These are phyloP conservation scores for Delichon dasypus DNA, from an alignment of 2,797 vertebrate species.

Conservation along the genomic window DNA sequence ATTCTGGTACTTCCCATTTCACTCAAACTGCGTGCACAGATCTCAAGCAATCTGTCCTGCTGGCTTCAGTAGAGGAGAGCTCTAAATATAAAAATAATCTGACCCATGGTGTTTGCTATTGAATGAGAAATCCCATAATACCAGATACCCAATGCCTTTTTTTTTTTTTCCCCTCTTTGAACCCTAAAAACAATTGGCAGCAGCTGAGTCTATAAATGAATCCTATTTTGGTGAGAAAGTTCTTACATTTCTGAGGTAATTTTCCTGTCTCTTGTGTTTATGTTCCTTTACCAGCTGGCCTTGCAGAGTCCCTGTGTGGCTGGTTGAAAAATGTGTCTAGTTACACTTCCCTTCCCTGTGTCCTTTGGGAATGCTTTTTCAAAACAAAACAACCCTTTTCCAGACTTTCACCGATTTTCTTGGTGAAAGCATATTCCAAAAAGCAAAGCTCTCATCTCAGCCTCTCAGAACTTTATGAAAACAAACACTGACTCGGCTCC, in stretches of 20 bases:
- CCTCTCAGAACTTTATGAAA: background rate
- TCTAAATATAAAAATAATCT: background rate
- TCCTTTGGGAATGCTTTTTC: background rate
- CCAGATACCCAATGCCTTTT: background rate
- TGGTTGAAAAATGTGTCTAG: background rate
- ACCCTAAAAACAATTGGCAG: background rate
- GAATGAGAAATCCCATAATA: background rate
- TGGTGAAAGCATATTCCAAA: background rate
- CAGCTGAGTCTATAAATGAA: background rate
- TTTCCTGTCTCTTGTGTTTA: background rate
- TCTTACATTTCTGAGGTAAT: background rate
- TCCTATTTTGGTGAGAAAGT: background rate
- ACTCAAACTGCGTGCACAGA: fast-evolving
- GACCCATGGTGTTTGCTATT: fast-evolving
- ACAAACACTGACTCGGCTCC: background rate
- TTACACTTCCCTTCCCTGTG: background rate
- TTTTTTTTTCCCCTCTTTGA: background rate
- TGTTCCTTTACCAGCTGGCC: background rate
- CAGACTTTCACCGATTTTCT: background rate
- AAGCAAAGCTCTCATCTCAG: background rate
- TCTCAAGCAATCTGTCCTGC: background rate
- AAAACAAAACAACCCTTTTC: background rate
- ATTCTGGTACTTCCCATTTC: background rate
- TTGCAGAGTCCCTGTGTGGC: background rate
- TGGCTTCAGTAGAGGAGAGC: background rate